These are phyloP conservation scores for Lochmaea capreae DNA, from an alignment of 2,888 invertebrate species.

Conservation along the genomic window DNA sequence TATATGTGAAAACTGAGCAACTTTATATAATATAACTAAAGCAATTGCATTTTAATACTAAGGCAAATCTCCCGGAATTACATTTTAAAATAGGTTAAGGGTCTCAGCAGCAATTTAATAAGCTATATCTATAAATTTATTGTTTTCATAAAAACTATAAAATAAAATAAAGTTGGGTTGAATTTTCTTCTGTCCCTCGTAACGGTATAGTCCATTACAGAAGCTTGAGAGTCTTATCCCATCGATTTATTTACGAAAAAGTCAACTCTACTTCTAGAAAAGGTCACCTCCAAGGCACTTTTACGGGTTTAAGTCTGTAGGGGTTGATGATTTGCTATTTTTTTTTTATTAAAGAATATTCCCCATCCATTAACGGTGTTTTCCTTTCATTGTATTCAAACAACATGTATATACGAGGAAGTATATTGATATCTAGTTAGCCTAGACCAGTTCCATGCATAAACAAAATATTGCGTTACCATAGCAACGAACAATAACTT, in stretches of 20 bases:
- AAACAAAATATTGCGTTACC: too few relatives aligned
- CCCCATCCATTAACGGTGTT: slow-evolving; percentile 29
- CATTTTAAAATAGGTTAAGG: too few relatives aligned
- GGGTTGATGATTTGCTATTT: slow-evolving; percentile 31
- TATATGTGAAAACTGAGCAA: not conserved
- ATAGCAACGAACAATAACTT: too few relatives aligned
- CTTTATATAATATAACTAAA: not conserved
- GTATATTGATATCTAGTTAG: too few relatives aligned
- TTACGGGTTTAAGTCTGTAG: slow-evolving; percentile 17
- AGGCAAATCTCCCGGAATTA: too few relatives aligned
- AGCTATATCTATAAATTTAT: too few relatives aligned
- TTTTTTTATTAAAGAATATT: slow-evolving; percentile 6
- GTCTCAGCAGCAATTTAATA: too few relatives aligned
- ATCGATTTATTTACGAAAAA: slow-evolving; percentile 32
- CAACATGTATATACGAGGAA: too few relatives aligned
- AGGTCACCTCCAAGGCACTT: slow-evolving; percentile 25
- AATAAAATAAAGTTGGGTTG: too few relatives aligned
- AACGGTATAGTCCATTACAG: too few relatives aligned
- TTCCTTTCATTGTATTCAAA: slow-evolving; percentile 17
- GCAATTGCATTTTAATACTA: too few relatives aligned
- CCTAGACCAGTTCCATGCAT: too few relatives aligned
- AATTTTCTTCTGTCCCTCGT: not conserved
- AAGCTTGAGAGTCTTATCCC: not conserved
- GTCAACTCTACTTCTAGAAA: slow-evolving; percentile 18
- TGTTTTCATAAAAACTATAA: not conserved